These are phyloP conservation scores for Clarias fuscus DNA, from an alignment of 2,797 vertebrate species.

Conservation along the genomic window DNA sequence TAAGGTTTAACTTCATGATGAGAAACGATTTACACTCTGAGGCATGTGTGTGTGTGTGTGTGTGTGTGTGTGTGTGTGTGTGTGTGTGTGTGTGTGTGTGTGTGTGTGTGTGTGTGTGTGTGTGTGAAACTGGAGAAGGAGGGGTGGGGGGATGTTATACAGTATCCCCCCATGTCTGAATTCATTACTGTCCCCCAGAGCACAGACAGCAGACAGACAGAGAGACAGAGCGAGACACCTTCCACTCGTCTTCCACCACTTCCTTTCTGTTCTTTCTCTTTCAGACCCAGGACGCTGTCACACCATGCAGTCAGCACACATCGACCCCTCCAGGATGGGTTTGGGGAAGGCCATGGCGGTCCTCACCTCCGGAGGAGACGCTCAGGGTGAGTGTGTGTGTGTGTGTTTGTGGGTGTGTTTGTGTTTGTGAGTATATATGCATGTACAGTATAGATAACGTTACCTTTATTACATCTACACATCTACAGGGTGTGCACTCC, in stretches of 20 bases:
- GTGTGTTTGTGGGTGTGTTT: not conserved
- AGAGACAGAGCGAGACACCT: not conserved
- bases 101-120: slow-evolving; percentile 17
- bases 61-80: not conserved
- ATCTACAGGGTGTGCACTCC: not conserved
- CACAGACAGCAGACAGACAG: slow-evolving; percentile 28
- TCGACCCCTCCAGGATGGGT: slow-evolving; percentile 76
- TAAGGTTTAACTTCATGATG: not conserved
- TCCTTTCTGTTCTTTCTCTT: slow-evolving; percentile 39
- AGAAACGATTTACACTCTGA: not conserved
- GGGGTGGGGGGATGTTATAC: slow-evolving; percentile 53
- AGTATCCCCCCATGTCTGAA: slow-evolving; percentile 55
- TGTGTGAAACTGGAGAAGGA: slow-evolving; percentile 53
- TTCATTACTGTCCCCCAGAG: slow-evolving; percentile 59
- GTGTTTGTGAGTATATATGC: not conserved
- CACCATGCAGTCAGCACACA: slow-evolving; percentile 61
- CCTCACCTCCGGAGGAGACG: slow-evolving; percentile 90
- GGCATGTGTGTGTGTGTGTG: not conserved
- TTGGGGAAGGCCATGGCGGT: slow-evolving; percentile 88
- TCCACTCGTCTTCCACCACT: not conserved
- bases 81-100: not conserved
- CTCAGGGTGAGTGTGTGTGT: slow-evolving; percentile 81
- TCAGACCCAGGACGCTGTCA: slow-evolving; percentile 54
- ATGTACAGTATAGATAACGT: not conserved
- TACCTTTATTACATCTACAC: not conserved